Conservation (phyloP, 1,140 invertebrate genomes). For the Magallana ariakensis region DNA sequence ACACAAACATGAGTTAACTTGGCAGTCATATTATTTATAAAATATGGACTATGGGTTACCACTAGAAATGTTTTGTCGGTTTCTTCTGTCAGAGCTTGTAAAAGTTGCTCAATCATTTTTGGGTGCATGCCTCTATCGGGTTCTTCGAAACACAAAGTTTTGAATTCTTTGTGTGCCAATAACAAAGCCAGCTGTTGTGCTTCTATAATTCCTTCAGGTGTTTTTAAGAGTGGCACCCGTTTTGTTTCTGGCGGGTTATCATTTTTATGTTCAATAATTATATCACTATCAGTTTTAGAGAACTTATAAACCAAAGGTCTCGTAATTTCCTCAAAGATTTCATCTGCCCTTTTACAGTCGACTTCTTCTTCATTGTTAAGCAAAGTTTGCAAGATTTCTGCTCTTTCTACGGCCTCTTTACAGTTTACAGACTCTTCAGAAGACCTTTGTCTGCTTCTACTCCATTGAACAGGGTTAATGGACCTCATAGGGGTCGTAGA, state of each 20-base stretch:
- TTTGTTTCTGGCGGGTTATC: neutral
- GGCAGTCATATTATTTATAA: slow-evolving; percentile 26
- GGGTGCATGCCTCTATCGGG: slow-evolving; percentile 54
- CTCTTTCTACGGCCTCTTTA: neutral
- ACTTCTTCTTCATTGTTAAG: neutral
- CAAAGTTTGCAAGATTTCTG: slow-evolving; percentile 45
- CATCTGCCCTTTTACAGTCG: neutral
- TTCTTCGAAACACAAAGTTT: slow-evolving; percentile 45
- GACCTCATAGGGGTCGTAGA: neutral
- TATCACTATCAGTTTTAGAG: neutral
- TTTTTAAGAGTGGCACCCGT: slow-evolving; percentile 35
- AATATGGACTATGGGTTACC: slow-evolving; percentile 42
- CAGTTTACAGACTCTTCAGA: neutral
- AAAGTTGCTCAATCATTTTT: slow-evolving; percentile 47
- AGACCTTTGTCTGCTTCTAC: slow-evolving; percentile 8
- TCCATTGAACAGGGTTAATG: slow-evolving; percentile 44
- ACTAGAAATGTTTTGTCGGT: slow-evolving; percentile 28
- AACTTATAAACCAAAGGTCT: slow-evolving; percentile 17
- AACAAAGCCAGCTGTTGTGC: slow-evolving; percentile 48
- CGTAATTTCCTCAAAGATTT: neutral
- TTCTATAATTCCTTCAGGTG: slow-evolving; percentile 52
- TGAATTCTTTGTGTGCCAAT: slow-evolving; percentile 42
- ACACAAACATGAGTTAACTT: slow-evolving; percentile 18
- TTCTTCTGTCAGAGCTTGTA: neutral
- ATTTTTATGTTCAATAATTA: neutral